A percentile compares a stretch with the other conserved stretches of the same genome.
Conservation (phyloP, 2,797 vertebrate genomes). For the Alfaro cultratus region DNA sequence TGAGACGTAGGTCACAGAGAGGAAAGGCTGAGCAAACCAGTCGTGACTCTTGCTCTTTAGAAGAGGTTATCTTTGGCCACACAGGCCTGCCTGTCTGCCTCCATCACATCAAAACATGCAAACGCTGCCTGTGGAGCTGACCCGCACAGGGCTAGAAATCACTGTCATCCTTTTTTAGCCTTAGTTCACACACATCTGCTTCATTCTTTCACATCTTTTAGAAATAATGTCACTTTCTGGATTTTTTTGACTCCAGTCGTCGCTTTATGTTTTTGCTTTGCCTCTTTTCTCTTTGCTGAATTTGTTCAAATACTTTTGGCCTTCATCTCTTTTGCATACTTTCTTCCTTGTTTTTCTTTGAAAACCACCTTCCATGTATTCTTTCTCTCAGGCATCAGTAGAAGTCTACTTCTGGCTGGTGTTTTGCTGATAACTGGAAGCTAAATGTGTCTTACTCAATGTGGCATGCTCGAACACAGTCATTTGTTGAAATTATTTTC, state of each 20-base stretch:
- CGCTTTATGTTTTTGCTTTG: not conserved
- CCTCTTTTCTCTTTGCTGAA: not conserved
- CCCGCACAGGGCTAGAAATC: conserved; percentile 33
- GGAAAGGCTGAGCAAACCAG: conserved; percentile 22
- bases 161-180: conserved; percentile 39
- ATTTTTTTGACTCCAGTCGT: conserved; percentile 13
- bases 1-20: not conserved
- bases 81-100: conserved; percentile 58
- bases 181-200: conserved; percentile 36
- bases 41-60: conserved; percentile 60
- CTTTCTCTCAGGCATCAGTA: not conserved
- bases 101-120: conserved; percentile 67
- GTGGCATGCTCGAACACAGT: not conserved
- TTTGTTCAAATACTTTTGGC: conserved; percentile 4
- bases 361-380: not conserved
- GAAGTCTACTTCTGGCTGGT: not conserved
- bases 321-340: not conserved
- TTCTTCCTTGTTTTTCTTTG: not conserved
- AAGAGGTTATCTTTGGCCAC: conserved; percentile 70
- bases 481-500: not conserved
- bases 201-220: conserved; percentile 31
- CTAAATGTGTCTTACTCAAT: not conserved
- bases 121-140: conserved; percentile 54
- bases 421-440: not conserved
- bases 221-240: conserved; percentile 31